Conservation (phyloP, 2,113 vertebrate genomes). For the Progne subis region DNA sequence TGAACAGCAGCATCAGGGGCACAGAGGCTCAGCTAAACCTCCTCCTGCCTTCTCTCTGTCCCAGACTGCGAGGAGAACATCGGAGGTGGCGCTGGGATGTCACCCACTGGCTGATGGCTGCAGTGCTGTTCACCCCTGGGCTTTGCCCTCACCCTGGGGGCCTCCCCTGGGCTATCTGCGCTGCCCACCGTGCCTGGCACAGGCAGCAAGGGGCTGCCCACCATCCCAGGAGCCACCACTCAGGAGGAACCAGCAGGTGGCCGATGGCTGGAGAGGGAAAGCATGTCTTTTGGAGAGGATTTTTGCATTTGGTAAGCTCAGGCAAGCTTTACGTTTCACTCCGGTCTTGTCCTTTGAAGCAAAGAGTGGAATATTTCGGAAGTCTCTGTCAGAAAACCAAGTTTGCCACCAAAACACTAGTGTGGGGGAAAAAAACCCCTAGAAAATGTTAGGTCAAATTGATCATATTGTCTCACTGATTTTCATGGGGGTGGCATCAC, state of each 20-base stretch:
- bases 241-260: not conserved
- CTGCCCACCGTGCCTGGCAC: not conserved
- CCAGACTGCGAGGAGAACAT: not conserved
- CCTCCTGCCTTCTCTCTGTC: not conserved
- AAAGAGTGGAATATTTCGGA: not conserved
- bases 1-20: not conserved
- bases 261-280: not conserved
- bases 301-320: not conserved
- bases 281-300: not conserved
- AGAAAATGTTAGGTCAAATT: not conserved
- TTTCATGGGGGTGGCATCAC: not conserved
- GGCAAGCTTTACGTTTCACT: not conserved
- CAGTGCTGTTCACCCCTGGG: not conserved
- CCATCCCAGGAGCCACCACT: not conserved
- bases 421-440: fast-evolving
- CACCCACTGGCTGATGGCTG: not conserved
- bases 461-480: not conserved
- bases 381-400: not conserved
- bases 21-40: not conserved
- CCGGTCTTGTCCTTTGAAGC: not conserved
- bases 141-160: not conserved
- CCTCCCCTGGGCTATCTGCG: not conserved
- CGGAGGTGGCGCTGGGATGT: fast-evolving
- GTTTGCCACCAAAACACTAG: not conserved
- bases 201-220: not conserved